phyloP scores from a whole-genome alignment of 92 coral and sea anemone species.

The Bergia puertoricense region DNA sequence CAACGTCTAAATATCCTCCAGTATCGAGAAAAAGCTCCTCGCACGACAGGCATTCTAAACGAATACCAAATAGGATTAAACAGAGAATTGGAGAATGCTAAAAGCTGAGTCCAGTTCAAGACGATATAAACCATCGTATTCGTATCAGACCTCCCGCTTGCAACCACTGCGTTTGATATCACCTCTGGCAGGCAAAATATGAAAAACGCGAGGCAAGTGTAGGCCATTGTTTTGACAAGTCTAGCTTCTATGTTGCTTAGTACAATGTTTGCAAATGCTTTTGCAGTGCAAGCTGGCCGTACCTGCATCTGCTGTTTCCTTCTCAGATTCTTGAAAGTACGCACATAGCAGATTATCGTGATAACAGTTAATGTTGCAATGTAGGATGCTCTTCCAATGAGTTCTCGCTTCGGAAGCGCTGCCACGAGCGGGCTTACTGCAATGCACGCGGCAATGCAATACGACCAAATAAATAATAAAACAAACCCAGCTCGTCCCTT shows the following conservation, averaged over 20 bases:
- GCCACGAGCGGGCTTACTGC: not conserved
- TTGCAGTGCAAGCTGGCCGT: not conserved
- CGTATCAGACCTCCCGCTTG: not conserved
- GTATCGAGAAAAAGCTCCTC: no score
- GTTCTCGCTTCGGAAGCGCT: no score
- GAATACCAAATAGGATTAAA: not conserved
- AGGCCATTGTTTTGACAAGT: conserved; percentile 1
- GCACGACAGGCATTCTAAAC: no score
- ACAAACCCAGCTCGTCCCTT: not conserved
- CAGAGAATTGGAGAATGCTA: not conserved
- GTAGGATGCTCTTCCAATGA: no score
- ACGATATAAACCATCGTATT: not conserved
- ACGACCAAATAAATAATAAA: not conserved
- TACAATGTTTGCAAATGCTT: not conserved
- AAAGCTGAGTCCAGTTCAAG: no score
- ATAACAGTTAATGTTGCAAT: not conserved
- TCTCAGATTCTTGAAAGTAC: not conserved
- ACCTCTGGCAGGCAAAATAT: not conserved
- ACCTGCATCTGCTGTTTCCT: not conserved
- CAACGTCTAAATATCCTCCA: no score
- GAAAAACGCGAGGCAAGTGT: conserved; percentile 7
- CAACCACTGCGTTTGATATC: not conserved
- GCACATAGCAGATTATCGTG: not conserved
- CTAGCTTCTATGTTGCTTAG: not conserved
- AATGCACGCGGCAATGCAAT: not conserved